Base-by-base conservation (phyloP, 2,888 invertebrate species). In the Tachina fera region DNA sequence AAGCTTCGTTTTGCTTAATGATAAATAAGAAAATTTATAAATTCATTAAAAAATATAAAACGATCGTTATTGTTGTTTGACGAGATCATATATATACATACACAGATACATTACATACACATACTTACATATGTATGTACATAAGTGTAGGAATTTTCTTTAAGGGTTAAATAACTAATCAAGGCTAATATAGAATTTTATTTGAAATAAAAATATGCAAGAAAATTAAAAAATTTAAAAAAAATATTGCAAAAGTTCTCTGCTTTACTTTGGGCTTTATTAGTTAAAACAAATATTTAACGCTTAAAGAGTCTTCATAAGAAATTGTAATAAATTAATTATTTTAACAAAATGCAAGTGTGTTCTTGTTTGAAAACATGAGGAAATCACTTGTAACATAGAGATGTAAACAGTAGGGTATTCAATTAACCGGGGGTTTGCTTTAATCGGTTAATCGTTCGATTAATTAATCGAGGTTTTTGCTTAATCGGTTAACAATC, bases 21-120 rank as follows among this genome's bases (percentile, higher is more conserved):
- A 78, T 74, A 39, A 79, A 56, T 53, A 72, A 77, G 43, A 70
- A 60, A 65, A 53, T 53, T 61, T 63, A 53, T 31, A 31, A 31
- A 31, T 31, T 31, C 6, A 31, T 31, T 79, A 31, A 41, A 60
- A 60, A 41, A 60, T 11, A 43, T n/a, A 56, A 61, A 61, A 47
- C 45, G 53, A 43, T 77, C 22, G 9, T 65, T 43, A 19, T 41
- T 75, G 11, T 8, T 45, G 39, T 79, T 84, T 71, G 61, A 39
- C 49, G 19, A 72, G 47, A 39, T 61, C 39, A 13, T 51, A 41
- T 22, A 22, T 22, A 22, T 22, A 22, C 22, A 22, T 6, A 41
- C 16, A 19, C 14, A 31, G 31, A 31, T 31, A 31, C 6, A 31
- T 31, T 31, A 31, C 6, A 31, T 2, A 31, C 31, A 31, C 4